Evolutionary conservation across 2,113 vertebrate genomes (phyloP), one percentile per base, ranked within the genome.

Genomic region (Proteles cristata): DNA sequence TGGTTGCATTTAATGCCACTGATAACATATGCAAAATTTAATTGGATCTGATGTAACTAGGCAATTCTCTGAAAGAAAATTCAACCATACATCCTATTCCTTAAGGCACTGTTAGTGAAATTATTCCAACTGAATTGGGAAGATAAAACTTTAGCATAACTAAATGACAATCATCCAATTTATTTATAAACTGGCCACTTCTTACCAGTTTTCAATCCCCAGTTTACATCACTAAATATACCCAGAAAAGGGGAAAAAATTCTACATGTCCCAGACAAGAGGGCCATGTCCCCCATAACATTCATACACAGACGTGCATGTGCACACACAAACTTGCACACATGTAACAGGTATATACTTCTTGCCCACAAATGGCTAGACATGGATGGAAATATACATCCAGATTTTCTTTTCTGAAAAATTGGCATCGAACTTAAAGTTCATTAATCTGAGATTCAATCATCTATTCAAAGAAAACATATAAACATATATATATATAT

Each of bases 91-190:
- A 92, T 95, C 76, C 92, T 97, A 7, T 88, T 88, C 86, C 92
- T 90, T 94, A 91, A 96, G 88, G 92, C 63, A 94, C 17, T 65
- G 1, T 43, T 97, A 96, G 96, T 94, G 25, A 96, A 95, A 97
- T 92, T 95, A 95, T 92, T 95, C 76, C 97, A 96, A 97, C 31
- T 95, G 82, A 97, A 96, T 19, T 90, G 31, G 11, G 25, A 53
- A 97, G 80, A 97, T 93, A 90, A 96, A 94, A 90, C 88, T 95
- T 97, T 95, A 94, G 90, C 94, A 92, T 90, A 96, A 94, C 69
- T 87, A 92, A 96, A 84, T 95, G 80, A 95, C 69, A 95, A 58
- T 77, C 85, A 96, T 11, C 31, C 68, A 89, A 79, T 39, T 33
- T 68, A 93, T 76, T 95, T 92, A 87, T 73, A 53, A 16, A 90